A percentile compares a stretch with the other conserved stretches of the same genome.
Conservation (phyloP, 1,140 invertebrate species). For the Eriosoma lanigerum region DNA sequence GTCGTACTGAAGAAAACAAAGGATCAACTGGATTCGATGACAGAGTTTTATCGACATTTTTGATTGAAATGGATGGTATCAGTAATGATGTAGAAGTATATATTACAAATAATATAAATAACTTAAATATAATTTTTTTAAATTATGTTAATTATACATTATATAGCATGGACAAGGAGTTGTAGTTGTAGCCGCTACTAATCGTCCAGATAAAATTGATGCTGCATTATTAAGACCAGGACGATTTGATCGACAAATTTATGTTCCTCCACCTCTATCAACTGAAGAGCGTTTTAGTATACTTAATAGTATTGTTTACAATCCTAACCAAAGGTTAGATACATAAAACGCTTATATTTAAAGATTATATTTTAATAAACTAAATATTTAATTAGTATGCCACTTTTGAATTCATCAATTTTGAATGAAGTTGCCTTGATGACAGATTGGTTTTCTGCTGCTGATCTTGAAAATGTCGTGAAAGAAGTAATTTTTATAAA, state of each 20-base stretch:
- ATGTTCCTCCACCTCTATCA: constrained; percentile 72
- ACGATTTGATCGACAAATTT: constrained; percentile 72
- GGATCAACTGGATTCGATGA: constrained; percentile 61
- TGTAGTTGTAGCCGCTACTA: constrained; percentile 74
- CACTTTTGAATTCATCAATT: constrained; percentile 64
- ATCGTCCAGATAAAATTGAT: constrained; percentile 78
- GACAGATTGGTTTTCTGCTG: constrained; percentile 74
- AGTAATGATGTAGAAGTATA: constrained; percentile 54
- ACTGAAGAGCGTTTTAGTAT: constrained; percentile 66
- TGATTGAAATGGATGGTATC: constrained; percentile 74
- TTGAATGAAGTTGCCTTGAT: constrained; percentile 63
- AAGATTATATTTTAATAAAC: neutral
- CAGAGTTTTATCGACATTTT: constrained; percentile 66
- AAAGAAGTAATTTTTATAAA: constrained; percentile 63
- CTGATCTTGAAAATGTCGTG: constrained; percentile 73
- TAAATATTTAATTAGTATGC: constrained; percentile 60
- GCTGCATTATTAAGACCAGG: constrained; percentile 75
- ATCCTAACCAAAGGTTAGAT: constrained; percentile 7
- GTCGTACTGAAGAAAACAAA: constrained; percentile 59
- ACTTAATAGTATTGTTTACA: constrained; percentile 62
- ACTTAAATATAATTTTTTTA: neutral
- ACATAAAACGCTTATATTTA: neutral
- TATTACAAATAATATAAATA: constrained; percentile 33
- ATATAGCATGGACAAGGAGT: constrained; percentile 58
- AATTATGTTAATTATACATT: neutral